phyloP scores from a whole-genome alignment of 2,113 vertebrate species.

The Pelodiscus sinensis region DNA sequence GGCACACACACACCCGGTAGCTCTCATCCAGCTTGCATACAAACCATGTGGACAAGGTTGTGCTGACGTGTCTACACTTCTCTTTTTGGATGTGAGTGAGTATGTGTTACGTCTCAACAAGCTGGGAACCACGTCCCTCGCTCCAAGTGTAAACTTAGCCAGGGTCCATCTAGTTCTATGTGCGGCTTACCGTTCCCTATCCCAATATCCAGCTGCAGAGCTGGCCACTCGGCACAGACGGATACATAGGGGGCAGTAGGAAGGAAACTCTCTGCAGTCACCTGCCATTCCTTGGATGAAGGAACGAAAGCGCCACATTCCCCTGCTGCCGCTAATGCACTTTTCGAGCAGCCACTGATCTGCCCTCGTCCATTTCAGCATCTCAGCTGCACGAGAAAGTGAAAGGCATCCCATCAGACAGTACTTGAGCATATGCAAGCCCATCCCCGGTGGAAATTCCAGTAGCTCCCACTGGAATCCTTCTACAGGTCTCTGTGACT shows the following conservation, averaged over 20 bases:
- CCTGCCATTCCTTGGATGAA: constrained; percentile 75
- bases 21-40: too few species aligned
- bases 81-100: too few species aligned
- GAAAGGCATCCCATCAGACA: neutral
- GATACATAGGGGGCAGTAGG: neutral
- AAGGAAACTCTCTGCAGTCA: neutral
- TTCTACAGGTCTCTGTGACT: too few species aligned
- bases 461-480: neutral
- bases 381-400: constrained; percentile 57
- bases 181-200: neutral
- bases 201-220: rapidly evolving
- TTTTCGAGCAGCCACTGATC: constrained; percentile 78
- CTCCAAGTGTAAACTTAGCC: too few species aligned
- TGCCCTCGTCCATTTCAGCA: constrained; percentile 73
- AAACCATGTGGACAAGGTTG: too few species aligned
- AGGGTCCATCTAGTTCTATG: too few species aligned
- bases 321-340: constrained; percentile 71
- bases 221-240: rapidly evolving
- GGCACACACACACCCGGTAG: too few species aligned
- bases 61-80: too few species aligned
- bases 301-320: constrained; percentile 71
- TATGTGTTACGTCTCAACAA: too few species aligned
- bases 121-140: too few species aligned
- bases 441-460: neutral
- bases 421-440: neutral